phyloP scores from a whole-genome alignment of 2,113 vertebrate genomes.

The Lophius piscatorius region DNA sequence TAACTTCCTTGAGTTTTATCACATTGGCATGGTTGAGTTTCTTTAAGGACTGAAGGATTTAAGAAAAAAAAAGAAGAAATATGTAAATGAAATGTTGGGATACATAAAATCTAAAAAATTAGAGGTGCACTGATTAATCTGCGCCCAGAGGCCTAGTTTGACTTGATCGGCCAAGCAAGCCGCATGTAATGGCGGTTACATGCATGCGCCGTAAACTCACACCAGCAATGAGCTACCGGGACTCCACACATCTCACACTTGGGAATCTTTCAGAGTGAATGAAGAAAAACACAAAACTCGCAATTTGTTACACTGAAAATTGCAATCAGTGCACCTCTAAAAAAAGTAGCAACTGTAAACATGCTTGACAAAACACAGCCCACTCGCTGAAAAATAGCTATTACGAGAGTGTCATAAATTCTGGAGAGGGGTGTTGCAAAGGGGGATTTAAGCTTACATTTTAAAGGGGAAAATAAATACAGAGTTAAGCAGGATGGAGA shows the following conservation, averaged over 20 bases:
- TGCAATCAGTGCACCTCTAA: no score
- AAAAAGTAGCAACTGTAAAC: constrained; percentile 15
- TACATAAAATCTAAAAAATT: not conserved
- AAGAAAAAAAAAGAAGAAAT: constrained; percentile 19
- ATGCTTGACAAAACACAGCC: constrained; percentile 59
- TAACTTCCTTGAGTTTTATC: constrained; percentile 97
- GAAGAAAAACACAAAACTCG: constrained; percentile 9
- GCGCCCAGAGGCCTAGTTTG: no score
- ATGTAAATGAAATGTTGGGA: constrained; percentile 2
- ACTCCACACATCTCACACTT: no score
- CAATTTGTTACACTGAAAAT: no score
- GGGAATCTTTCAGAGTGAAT: no score
- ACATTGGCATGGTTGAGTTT: constrained; percentile 99
- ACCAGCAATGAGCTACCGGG: no score
- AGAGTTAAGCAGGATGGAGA: constrained; percentile 41
- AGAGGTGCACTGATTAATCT: no score
- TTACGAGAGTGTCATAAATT: constrained; percentile 14
- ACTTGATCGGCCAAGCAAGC: no score
- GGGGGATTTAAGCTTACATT: constrained; percentile 20
- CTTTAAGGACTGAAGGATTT: constrained; percentile 96
- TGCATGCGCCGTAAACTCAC: no score
- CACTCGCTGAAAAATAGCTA: constrained; percentile 46
- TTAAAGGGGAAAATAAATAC: not conserved
- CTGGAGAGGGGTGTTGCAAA: constrained; percentile 30
- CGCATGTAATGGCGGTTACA: no score